phyloP scores from a whole-genome alignment of 2,113 vertebrate genomes.

The Sylvietta virens region DNA sequence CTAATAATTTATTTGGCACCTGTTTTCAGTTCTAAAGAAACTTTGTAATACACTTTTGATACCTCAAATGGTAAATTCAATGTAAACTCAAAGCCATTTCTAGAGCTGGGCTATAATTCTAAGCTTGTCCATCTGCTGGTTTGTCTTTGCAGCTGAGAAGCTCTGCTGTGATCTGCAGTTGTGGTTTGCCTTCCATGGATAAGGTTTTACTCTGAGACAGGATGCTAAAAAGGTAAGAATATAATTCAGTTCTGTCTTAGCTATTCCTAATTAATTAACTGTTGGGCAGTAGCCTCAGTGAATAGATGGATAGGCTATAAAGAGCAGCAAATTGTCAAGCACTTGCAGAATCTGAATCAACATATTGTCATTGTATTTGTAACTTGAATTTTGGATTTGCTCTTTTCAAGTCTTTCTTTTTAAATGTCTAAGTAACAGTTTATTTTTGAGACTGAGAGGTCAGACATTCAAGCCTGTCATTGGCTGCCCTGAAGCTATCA shows the following conservation, averaged over 20 bases:
- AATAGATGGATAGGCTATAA: not conserved
- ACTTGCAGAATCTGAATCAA: not conserved
- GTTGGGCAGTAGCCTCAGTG: not conserved
- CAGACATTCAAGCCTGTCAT: not conserved
- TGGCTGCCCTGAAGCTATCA: not conserved
- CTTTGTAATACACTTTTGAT: not conserved
- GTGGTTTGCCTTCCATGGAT: not conserved
- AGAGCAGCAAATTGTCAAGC: not conserved
- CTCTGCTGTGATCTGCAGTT: not conserved
- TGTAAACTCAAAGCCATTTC: not conserved
- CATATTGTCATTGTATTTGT: not conserved
- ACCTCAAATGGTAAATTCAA: not conserved
- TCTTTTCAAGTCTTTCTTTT: not conserved
- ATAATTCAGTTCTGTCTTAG: not conserved
- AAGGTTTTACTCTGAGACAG: not conserved
- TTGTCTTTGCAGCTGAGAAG: not conserved
- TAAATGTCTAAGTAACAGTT: not conserved
- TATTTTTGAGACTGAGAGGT: not conserved
- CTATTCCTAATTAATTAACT: not conserved
- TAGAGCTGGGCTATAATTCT: not conserved
- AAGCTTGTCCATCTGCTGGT: not conserved
- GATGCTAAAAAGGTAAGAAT: not conserved
- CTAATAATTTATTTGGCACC: not conserved
- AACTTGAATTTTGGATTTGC: not conserved
- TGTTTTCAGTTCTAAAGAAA: not conserved